Evolutionary conservation across 1,140 invertebrate genomes (phyloP), one percentile per base, ranked within the genome.

Genomic region (Apolygus lucorum): DNA sequence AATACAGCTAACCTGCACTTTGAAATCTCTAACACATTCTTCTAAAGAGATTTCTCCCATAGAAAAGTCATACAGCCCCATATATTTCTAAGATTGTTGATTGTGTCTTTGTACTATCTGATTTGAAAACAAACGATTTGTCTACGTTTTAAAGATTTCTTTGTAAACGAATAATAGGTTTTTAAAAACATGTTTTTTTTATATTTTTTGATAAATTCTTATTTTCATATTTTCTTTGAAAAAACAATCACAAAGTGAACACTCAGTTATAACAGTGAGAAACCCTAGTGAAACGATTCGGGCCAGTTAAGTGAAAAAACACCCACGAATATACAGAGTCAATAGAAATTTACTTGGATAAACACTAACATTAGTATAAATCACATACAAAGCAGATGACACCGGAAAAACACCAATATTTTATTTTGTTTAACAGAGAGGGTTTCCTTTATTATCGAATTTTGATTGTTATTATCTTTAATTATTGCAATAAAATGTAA

Each of bases 201-300:
- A 42, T 42, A 42, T 42, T 42, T 42, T 42, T 42, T 42, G 34
- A 42, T 4, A 42, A 42, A 42, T 42, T 42, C 17, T 4, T 42
- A 42, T 42, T 42, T 42, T 42, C 17, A 42, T 42, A 42, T 8
- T 42, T 59, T 24, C 2, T 59, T 11, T 4, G 8, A 59, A 59
- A 59, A 59, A 59, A 13, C 11, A 59, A 59, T 59, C 54, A 59
- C 54, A 59, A 59, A 13, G 54, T 59, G 54, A 59, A 59, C 54
- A 59, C 54, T 17, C 54, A 59, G 54, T 24, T 59, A 59, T 59
- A 59, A 59, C 54, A 59, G 54, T 59, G 54, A 59, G 22, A 59
- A 59, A 59, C 54, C 11, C 54, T 59, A 59, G 22, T 59, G 54
- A 59, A 22, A 42, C 34, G 17, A 8, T 42, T 42, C 34, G 34